Base-by-base conservation (phyloP, 2,797 vertebrate genomes). In the Trichosurus vulpecula region DNA sequence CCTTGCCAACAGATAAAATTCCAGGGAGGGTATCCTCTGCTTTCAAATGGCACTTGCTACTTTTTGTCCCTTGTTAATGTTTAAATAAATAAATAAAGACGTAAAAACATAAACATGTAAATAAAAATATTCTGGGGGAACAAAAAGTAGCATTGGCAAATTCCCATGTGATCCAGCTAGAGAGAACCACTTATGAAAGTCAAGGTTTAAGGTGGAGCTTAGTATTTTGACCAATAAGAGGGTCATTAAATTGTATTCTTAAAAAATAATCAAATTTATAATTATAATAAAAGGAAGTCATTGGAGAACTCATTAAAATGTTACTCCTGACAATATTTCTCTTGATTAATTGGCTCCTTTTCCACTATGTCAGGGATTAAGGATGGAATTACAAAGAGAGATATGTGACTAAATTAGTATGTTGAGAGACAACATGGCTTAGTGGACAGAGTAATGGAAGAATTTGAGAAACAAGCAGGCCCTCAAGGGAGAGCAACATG, bases 221-320 rank as follows among this genome's bases (percentile, higher is more conserved):
- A 47, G 35, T 25, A 81, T 81, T 81, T 47, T 81, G 74, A 47
- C 74, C 41, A 81, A 81, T 81, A 47, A 47, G 8, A 81, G 22
- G 41, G 8, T 47, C 74, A 47, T 25, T 27, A 81, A 47, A 47
- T 25, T 47, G 74, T 47, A 81, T 47, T 27, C 41, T 11, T 27
- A 81, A 95, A 19, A 81, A 95, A 13, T 95, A 97, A 94, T 94
- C 94, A 94, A 95, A 96, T 97, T 97, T 94, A 97, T 96, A 96
- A 94, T 95, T 97, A 91, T 96, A 93, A 98, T 97, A 98, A 96
- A 97, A 98, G 98, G 98, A 97, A 97, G 92, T 98, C 98, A 98
- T 97, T 98, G 98, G 97, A 97, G 66, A 98, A 93, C 97, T 98
- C 97, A 97, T 98, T 98, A 98, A 97, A 98, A 94, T 95, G 91